These are phyloP conservation scores for Dynastes grantii DNA, from an alignment of 2,888 invertebrate species.

Conservation along the genomic window DNA sequence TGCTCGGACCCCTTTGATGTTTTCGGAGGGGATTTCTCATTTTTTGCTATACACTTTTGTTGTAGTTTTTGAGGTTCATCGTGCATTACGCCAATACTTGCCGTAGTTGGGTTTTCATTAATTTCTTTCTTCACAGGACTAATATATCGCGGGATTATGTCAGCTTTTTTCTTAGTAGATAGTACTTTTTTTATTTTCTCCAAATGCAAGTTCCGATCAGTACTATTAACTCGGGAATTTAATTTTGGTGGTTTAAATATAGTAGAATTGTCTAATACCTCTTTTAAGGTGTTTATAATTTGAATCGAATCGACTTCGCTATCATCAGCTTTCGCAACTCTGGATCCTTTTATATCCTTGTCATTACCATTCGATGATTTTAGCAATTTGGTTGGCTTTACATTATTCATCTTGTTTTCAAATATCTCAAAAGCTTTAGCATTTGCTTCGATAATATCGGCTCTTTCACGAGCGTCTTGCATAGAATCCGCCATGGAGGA, in stretches of 20 bases:
- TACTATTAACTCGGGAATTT: neutral
- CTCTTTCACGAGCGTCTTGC: slow-evolving; percentile 46
- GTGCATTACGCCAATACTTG: slow-evolving; percentile 12
- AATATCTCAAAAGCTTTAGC: slow-evolving; percentile 49
- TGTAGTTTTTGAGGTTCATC: neutral
- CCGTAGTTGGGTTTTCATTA: neutral
- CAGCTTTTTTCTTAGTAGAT: neutral
- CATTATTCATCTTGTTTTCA: slow-evolving; percentile 20
- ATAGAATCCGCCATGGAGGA: slow-evolving; percentile 17
- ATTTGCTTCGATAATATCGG: slow-evolving; percentile 47
- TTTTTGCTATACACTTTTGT: neutral
- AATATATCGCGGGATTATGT: slow-evolving; percentile 6
- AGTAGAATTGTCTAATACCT: slow-evolving; percentile 10
- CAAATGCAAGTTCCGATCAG: neutral
- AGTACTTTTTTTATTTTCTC: neutral
- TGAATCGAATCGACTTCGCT: neutral
- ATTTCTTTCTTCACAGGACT: slow-evolving; percentile 15
- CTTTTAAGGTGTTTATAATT: slow-evolving; percentile 21
- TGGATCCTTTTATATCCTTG: neutral
- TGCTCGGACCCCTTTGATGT: neutral
- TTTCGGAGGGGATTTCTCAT: neutral
- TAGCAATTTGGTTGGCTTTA: neutral
- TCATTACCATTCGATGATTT: neutral
- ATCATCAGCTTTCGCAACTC: neutral
- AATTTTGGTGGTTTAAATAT: slow-evolving; percentile 16